phyloP scores from a whole-genome alignment of 2,113 vertebrate genomes.

The Platichthys stellatus region DNA sequence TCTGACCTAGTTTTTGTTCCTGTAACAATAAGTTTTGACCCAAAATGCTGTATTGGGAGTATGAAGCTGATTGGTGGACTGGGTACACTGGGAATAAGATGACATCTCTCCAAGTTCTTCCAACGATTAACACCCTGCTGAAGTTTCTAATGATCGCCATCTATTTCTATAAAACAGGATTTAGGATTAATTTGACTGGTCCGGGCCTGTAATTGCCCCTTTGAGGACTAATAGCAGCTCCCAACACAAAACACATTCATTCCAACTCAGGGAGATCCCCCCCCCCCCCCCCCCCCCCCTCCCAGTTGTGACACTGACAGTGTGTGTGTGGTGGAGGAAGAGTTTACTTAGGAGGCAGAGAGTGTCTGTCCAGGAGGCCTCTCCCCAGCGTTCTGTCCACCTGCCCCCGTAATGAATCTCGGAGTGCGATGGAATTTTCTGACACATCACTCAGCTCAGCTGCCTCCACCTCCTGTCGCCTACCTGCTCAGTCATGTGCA shows the following conservation, averaged over 20 bases:
- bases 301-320: slow-evolving; percentile 17
- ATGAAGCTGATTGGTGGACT: neutral
- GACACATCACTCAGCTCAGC: slow-evolving; percentile 60
- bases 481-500: slow-evolving; percentile 61
- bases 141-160: slow-evolving; percentile 61
- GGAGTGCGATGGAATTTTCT: slow-evolving; percentile 12
- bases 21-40: neutral
- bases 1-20: no score
- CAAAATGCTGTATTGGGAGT: neutral
- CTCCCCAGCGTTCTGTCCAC: slow-evolving; percentile 19
- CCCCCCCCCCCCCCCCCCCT: neutral
- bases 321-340: neutral
- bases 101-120: slow-evolving; percentile 9
- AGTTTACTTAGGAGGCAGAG: no score
- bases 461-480: slow-evolving; percentile 32
- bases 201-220: slow-evolving; percentile 42
- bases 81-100: slow-evolving; percentile 1
- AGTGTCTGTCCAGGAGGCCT: neutral
- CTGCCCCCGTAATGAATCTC: slow-evolving; percentile 57
- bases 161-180: slow-evolving; percentile 55
- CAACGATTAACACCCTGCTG: slow-evolving; percentile 22
- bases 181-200: slow-evolving; percentile 32
- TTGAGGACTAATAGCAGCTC: slow-evolving; percentile 33
- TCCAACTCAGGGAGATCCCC: slow-evolving; percentile 28
- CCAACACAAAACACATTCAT: slow-evolving; percentile 50